Conservation (phyloP, 1,140 invertebrate species). For the Neuroterus valhalla region DNA sequence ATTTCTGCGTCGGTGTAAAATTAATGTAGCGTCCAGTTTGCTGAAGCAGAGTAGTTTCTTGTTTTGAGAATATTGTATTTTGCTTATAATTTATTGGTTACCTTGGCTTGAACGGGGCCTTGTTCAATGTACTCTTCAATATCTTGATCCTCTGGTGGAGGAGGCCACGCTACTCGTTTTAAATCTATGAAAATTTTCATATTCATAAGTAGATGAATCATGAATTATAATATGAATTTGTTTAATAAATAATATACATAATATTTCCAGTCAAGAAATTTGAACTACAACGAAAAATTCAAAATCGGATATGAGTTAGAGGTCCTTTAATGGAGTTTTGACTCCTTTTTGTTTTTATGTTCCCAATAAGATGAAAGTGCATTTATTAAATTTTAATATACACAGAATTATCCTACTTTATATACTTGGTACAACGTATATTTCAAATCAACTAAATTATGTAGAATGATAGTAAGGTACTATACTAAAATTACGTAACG, state of each 20-base stretch:
- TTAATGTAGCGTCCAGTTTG: slow-evolving; percentile 10
- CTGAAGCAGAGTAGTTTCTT: slow-evolving; percentile 1
- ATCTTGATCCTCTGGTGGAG: slow-evolving; percentile 80
- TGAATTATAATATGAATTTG: neutral
- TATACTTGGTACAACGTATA: too few species aligned
- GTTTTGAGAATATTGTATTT: slow-evolving; percentile 23
- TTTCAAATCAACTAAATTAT: too few species aligned
- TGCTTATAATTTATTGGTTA: slow-evolving; percentile 56
- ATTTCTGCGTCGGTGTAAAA: slow-evolving; percentile 9
- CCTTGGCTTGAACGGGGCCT: slow-evolving; percentile 75
- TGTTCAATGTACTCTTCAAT: slow-evolving; percentile 74
- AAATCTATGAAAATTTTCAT: slow-evolving; percentile 48
- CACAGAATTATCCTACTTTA: too few species aligned
- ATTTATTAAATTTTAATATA: too few species aligned
- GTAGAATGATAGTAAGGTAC: too few species aligned
- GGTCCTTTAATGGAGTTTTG: too few species aligned
- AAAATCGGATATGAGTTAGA: too few species aligned
- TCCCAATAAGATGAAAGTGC: too few species aligned
- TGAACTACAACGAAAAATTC: too few species aligned
- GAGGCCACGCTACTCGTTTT: slow-evolving; percentile 89
- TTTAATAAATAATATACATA: neutral
- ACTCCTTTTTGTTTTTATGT: too few species aligned
- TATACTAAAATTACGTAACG: too few species aligned
- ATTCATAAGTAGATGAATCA: neutral
- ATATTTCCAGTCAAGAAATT: too few species aligned